Conservation (phyloP, 2,888 invertebrate species). For the Cheilosia grossa region DNA sequence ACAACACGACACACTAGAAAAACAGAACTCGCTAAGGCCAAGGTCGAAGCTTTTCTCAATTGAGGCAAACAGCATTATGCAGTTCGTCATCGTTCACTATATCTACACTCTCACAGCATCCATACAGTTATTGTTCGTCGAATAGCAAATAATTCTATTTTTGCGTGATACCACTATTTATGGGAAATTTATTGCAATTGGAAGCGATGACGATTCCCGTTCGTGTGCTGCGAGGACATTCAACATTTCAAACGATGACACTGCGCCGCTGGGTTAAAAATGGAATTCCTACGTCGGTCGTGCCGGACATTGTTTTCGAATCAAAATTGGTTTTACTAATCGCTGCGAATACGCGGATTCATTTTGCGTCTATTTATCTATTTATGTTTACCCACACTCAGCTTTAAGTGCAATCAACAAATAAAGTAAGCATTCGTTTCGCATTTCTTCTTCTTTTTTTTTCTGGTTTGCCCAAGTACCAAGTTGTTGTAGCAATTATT, state of each 20-base stretch:
- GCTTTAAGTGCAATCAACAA: slow-evolving; percentile 3
- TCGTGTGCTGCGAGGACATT: slow-evolving; percentile 47
- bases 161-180: slow-evolving; percentile 57
- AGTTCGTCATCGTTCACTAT: slow-evolving; percentile 32
- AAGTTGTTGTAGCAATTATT: slow-evolving; percentile 2
- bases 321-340: slow-evolving; percentile 21
- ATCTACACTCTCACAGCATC: background rate
- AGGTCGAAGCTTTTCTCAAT: slow-evolving; percentile 58
- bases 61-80: slow-evolving; percentile 69
- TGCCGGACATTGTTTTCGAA: slow-evolving; percentile 12
- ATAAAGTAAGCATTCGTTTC: slow-evolving; percentile 25
- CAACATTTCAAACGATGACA: slow-evolving; percentile 40
- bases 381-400: slow-evolving; percentile 1
- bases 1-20: slow-evolving; percentile 50
- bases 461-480: too few relatives aligned
- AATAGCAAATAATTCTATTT: slow-evolving; percentile 27
- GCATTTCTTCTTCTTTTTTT: background rate
- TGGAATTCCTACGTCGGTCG: too few relatives aligned
- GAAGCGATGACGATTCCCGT: slow-evolving; percentile 37
- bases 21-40: slow-evolving; percentile 68
- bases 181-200: slow-evolving; percentile 54
- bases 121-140: slow-evolving; percentile 65
- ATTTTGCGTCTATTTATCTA: slow-evolving; percentile 2
- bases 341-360: slow-evolving; percentile 26
- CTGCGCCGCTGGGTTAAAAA: slow-evolving; percentile 4